These are phyloP conservation scores for Charanyca ferruginea DNA, from an alignment of 2,888 invertebrate species.

Conservation along the genomic window DNA sequence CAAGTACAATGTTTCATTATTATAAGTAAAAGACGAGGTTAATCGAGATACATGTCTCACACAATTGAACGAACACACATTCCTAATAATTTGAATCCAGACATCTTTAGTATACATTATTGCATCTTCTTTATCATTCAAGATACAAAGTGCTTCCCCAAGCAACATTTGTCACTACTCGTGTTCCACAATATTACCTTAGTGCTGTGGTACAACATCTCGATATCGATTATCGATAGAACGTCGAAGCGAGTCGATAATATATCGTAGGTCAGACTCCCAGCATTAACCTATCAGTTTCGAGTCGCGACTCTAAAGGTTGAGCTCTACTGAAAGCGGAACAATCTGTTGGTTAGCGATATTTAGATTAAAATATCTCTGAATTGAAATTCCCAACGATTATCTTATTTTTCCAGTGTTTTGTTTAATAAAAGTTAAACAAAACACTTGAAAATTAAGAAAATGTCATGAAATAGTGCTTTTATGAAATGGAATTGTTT, in stretches of 20 bases:
- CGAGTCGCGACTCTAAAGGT: slow-evolving; percentile 33
- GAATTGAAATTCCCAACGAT: not conserved
- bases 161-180: slow-evolving; percentile 43
- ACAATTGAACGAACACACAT: slow-evolving; percentile 21
- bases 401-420: too few relatives aligned
- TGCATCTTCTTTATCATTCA: slow-evolving; percentile 25
- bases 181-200: slow-evolving; percentile 44
- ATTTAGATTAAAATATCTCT: not conserved
- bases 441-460: too few relatives aligned
- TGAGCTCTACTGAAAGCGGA: slow-evolving; percentile 24
- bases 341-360: slow-evolving; percentile 21
- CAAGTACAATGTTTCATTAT: not conserved
- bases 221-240: slow-evolving; percentile 62
- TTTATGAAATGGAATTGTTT: too few relatives aligned
- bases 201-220: slow-evolving; percentile 49
- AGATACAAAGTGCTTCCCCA: slow-evolving; percentile 41
- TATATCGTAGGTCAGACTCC: slow-evolving; percentile 67
- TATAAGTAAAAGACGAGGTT: slow-evolving; percentile 9
- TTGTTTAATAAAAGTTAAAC: too few relatives aligned
- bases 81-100: slow-evolving; percentile 1
- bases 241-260: slow-evolving; percentile 62
- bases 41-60: slow-evolving; percentile 9
- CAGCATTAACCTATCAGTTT: slow-evolving; percentile 71
- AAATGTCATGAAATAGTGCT: too few relatives aligned
- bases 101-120: slow-evolving; percentile 13